Base-by-base conservation (phyloP, 2,113 vertebrate species). In the Seriola dumerili region DNA sequence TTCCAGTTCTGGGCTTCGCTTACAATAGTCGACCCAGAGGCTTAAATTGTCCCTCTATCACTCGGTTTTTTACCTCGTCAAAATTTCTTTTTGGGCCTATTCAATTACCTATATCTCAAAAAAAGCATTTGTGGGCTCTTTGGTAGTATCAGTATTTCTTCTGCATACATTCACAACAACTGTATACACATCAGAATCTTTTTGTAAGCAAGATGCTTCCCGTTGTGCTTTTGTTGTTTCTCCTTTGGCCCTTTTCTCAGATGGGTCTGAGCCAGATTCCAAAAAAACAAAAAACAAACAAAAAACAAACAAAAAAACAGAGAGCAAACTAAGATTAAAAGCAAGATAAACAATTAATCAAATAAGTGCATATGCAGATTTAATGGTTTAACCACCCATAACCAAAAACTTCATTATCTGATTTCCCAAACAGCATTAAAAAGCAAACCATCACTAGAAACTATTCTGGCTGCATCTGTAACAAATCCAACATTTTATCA, bases 401-500 rank as follows among this genome's bases (percentile, higher is more conserved):
- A 70, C 19, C 23, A 67, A 69, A 86, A 64, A 58, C 4, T 3
- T 44, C 16, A 12, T 71, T 78, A 77, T 80, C 77, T 79, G 17
- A 78, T 61, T 17, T 61, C 44, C 29, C n/a, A 48, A 55, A 62
- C 21, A 50, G 46, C 36, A 59, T 67, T 29, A 62, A 72, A 36
- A 57, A 34, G 10, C 17, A 72, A 89, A 34, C 23, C 25, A 8
- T 68, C 13, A 44, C 4, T 59, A 13, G 57, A 76, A 65, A 52
- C 48, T 36, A 21, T 57, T 65, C 9, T 34, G 48, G 29, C 83
- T 76, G 59, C 40, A 40, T 65, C 70, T 76, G 8, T 63, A 77
- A 79, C 68, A 85, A 91, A 84, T 74, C 55, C 61, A 52, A 50
- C 58, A 71, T 73, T 74, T 80, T 86, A 85, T 85, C 74, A 80